These are phyloP conservation scores for Drosophila sproati DNA, from an alignment of 1,140 invertebrate genomes.

Conservation along the genomic window DNA sequence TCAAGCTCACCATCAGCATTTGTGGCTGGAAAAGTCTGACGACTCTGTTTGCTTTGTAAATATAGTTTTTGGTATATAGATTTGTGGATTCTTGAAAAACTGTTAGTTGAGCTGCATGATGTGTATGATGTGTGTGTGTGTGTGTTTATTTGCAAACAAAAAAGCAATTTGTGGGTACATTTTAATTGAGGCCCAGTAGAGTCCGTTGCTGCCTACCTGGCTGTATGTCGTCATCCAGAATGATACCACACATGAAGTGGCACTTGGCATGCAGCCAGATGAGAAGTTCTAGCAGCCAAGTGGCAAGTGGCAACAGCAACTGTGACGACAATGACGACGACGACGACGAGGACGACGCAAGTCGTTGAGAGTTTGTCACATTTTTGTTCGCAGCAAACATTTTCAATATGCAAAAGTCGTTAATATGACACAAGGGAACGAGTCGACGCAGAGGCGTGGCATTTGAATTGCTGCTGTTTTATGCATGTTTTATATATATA, in stretches of 20 bases:
- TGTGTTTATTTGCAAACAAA: constrained; percentile 67
- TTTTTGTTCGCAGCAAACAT: constrained; percentile 68
- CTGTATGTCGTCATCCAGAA: not conserved
- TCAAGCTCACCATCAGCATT: not conserved
- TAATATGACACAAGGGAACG: constrained; percentile 56
- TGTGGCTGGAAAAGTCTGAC: constrained; percentile 2
- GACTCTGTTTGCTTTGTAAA: not conserved
- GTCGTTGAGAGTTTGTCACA: constrained; percentile 80
- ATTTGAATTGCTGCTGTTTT: constrained; percentile 60
- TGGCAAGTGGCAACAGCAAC: constrained; percentile 11
- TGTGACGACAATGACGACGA: constrained; percentile 1
- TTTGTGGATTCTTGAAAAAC: constrained; percentile 1
- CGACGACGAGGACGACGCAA: constrained; percentile 20
- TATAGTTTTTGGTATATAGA: not conserved
- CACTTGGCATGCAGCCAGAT: constrained; percentile 42
- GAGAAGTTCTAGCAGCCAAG: constrained; percentile 1
- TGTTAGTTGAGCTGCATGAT: no score
- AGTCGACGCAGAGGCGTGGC: constrained; percentile 24
- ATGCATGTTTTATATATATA: not conserved
- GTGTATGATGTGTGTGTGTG: not conserved
- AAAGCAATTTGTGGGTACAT: constrained; percentile 74
- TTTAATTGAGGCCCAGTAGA: constrained; percentile 67
- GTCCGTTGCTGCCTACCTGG: constrained; percentile 32
- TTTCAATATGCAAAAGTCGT: constrained; percentile 80
- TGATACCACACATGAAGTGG: not conserved